Percentiles rank a stretch among this genome's conserved stretches.
Conservation (phyloP, 2,888 invertebrate species). For the Cephus nigrinus region DNA sequence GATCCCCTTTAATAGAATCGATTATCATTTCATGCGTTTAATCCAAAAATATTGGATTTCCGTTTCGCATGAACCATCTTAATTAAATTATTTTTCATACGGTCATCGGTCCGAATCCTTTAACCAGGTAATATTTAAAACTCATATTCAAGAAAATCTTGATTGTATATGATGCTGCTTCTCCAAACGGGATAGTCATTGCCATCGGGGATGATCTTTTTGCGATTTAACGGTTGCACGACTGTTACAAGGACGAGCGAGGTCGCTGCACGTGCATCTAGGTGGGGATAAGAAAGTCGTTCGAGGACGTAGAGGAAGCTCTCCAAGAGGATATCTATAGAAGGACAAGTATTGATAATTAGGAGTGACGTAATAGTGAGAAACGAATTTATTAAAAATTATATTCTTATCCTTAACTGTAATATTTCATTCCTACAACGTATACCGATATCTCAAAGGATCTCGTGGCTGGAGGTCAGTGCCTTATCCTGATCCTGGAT, state of each 20-base stretch:
- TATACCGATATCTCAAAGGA: neutral
- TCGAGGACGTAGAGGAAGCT: neutral
- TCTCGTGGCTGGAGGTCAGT: neutral
- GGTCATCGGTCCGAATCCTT: neutral
- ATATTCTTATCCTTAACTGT: neutral
- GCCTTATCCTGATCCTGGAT: neutral
- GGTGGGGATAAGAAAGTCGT: conserved; percentile 1
- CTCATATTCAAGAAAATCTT: neutral
- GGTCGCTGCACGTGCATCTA: conserved; percentile 21
- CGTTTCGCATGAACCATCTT: neutral
- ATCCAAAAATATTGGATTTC: neutral
- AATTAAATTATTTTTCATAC: neutral
- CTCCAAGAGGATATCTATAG: neutral
- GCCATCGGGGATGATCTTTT: conserved; percentile 13
- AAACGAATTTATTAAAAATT: conserved; percentile 4
- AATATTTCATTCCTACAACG: neutral
- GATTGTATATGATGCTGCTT: neutral
- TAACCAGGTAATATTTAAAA: neutral
- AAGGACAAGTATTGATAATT: neutral
- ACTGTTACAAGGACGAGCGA: conserved; percentile 37
- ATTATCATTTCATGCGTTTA: neutral
- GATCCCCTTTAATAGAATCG: neutral
- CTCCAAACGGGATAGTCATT: neutral
- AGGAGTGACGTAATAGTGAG: neutral
- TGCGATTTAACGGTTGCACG: conserved; percentile 37